A percentile compares a stretch with the other conserved stretches of the same genome.
These are phyloP conservation scores for Onychorhynchus coronatus DNA, from an alignment of 2,113 vertebrate species.

Conservation along the genomic window DNA sequence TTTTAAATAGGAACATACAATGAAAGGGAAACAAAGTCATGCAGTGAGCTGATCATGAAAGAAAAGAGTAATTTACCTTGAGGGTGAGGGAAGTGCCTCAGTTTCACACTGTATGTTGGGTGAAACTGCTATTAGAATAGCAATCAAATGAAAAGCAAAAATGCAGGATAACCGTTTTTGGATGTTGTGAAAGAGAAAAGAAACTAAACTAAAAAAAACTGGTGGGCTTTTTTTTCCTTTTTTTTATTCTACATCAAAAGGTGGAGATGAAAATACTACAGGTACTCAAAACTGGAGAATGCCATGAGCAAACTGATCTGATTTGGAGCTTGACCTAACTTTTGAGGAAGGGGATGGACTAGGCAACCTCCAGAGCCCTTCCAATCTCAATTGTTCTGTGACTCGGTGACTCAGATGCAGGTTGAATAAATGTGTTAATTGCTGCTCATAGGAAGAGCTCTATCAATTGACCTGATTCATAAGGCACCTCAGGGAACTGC, in stretches of 20 bases:
- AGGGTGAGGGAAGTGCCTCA: not conserved
- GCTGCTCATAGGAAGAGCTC: not conserved
- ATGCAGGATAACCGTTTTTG: not conserved
- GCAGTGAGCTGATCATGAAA: not conserved
- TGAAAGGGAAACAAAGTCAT: not conserved
- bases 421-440: not conserved
- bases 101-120: not conserved
- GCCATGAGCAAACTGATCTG: not conserved
- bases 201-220: not conserved
- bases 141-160: not conserved
- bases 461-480: not conserved
- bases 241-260: not conserved
- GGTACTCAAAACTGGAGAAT: not conserved
- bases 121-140: not conserved
- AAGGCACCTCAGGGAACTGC: not conserved
- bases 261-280: not conserved
- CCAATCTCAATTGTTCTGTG: not conserved
- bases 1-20: not conserved
- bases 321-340: not conserved
- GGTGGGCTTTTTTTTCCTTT: not conserved
- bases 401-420: not conserved
- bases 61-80: not conserved
- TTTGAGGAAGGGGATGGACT: not conserved
- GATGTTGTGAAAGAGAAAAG: not conserved
- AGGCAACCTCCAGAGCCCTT: not conserved